Conservation (phyloP, 2,888 invertebrate species). For the Coleophora deauratella region DNA sequence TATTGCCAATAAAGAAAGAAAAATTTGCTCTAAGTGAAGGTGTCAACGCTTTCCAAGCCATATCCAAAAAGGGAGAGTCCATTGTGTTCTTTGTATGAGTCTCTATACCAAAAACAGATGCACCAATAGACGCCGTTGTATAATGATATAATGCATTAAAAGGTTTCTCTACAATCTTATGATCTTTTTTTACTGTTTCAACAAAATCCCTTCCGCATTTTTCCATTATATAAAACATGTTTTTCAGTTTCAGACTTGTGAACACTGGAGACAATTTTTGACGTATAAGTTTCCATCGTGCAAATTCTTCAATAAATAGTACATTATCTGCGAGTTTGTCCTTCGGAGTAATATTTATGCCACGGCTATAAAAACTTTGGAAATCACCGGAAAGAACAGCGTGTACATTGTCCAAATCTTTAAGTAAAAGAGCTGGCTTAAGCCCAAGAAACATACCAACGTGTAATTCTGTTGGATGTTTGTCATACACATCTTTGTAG, state of each 20-base stretch:
- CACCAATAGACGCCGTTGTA: conserved; percentile 43
- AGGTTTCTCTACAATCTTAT: conserved; percentile 23
- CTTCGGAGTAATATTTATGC: conserved; percentile 30
- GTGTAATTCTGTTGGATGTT: conserved; percentile 23
- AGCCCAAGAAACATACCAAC: conserved; percentile 34
- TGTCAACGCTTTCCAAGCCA: conserved; percentile 32
- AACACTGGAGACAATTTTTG: conserved; percentile 53
- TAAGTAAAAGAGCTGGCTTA: conserved; percentile 34
- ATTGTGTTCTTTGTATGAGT: conserved; percentile 37
- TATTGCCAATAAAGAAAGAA: conserved; percentile 21
- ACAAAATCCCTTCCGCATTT: conserved; percentile 42
- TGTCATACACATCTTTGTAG: conserved; percentile 36
- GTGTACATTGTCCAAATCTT: conserved; percentile 40
- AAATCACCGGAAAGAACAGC: conserved; percentile 40
- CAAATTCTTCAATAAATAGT: conserved; percentile 31
- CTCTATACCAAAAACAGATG: conserved; percentile 58
- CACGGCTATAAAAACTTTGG: conserved; percentile 41
- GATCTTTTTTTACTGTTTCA: conserved; percentile 25
- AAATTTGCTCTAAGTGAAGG: conserved; percentile 24
- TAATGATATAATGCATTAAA: conserved; percentile 39
- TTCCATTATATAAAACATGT: conserved; percentile 50
- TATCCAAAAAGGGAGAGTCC: conserved; percentile 45
- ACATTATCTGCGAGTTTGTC: conserved; percentile 43
- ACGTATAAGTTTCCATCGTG: conserved; percentile 47
- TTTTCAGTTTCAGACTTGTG: conserved; percentile 44